Base-by-base conservation (phyloP, 2,888 invertebrate genomes). In the Coremacera marginata region DNA sequence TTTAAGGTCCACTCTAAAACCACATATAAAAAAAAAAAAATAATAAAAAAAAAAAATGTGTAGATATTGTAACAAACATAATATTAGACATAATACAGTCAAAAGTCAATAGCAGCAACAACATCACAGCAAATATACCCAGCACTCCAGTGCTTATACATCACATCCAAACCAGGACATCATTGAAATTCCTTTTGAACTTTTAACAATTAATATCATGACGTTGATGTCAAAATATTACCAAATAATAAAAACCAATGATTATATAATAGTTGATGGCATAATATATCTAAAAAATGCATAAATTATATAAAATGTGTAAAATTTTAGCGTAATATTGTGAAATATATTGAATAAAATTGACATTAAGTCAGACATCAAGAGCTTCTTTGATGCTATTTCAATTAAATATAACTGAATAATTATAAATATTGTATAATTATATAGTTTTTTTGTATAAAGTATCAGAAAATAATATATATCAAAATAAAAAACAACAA, bases 401-500 rank as follows among this genome's bases (percentile, higher is more conserved):
- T 74, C 74, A 74, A 74, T 67, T 65, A 67, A 22, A 55, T 55
- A 74, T 65, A 52, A 62, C 55, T 67, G 52, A 34, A 72, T 44
- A 67, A 67, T 67, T 65, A 67, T 74, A 74, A 67, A 67, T 55
- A 74, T 74, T 74, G 74, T 74, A 67, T 52, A 74, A 67, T 74
- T 65, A 52, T 73, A 73, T 65, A 74, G 65, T 67, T 74, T 73
- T 31, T 74, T 74, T 74, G 74, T 74, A 74, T 74, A 74, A 74
- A 74, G 67, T 74, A 74, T 74, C 74, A 74, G 57, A 67, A 52
- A 25, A 74, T 67, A 74, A 74, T 67, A 55, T 74, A 67, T 67
- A 71, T 57, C 57, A 74, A 73, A 74, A 73, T 51, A 22, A 57
- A 71, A 71, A 27, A 55, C 14, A 72, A 62, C 11, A 63, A 73